Conservation (phyloP, 2,888 invertebrate genomes). For the Alloplasta piceator region DNA sequence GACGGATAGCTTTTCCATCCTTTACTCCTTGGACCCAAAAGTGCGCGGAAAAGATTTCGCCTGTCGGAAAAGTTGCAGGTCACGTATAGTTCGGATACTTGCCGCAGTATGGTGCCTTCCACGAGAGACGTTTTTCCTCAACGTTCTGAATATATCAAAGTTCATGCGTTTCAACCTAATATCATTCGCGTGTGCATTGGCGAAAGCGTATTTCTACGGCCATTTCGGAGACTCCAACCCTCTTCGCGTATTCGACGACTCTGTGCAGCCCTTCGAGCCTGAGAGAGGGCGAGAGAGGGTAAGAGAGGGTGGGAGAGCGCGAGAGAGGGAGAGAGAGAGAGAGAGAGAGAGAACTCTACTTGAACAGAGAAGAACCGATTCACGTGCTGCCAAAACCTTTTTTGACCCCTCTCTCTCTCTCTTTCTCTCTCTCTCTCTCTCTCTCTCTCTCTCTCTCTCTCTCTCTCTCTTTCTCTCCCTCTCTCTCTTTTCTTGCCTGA, state of each 20-base stretch:
- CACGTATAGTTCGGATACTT: conserved; percentile 83
- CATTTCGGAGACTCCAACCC: conserved; percentile 47
- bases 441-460: too few relatives aligned
- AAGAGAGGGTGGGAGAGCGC: conserved; percentile 1
- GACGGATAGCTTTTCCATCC: conserved; percentile 11
- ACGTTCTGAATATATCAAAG: conserved; percentile 81
- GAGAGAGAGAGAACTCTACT: conserved; percentile 43
- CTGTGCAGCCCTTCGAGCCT: too few relatives aligned
- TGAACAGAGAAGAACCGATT: conserved; percentile 68
- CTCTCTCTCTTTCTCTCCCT: conserved; percentile 6
- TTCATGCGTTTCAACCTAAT: conserved; percentile 83
- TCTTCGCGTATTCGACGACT: conserved; percentile 44
- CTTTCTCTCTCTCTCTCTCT: background rate
- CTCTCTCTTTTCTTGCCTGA: conserved; percentile 66
- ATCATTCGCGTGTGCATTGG: conserved; percentile 77
- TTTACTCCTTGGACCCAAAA: conserved; percentile 46
- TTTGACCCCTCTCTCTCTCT: conserved; percentile 6
- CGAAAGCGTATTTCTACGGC: conserved; percentile 12
- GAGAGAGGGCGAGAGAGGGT: background rate
- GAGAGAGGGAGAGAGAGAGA: background rate
- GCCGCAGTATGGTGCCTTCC: conserved; percentile 81
- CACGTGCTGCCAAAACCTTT: conserved; percentile 70
- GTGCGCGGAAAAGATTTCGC: conserved; percentile 66
- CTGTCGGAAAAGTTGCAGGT: conserved; percentile 80
- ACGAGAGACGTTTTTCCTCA: conserved; percentile 53